Evolutionary conservation across 2,888 invertebrate genomes (phyloP), one percentile per base, ranked within the genome.

Genomic region (Cordilura impudica): DNA sequence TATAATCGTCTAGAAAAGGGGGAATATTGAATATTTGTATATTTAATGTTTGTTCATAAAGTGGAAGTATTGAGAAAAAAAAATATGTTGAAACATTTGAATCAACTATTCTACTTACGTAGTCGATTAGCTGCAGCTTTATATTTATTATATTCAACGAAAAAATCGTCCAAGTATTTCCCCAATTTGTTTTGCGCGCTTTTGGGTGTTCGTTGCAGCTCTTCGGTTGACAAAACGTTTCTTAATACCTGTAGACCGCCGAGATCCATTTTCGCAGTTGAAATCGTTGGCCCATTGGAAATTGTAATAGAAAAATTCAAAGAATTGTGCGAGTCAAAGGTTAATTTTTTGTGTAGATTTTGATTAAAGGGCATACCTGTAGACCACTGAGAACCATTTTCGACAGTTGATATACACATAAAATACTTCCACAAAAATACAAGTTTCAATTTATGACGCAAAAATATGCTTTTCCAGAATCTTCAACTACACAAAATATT

Each of bases 91-190:
- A n/a, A n/a, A n/a, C n/a, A n/a, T n/a, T n/a, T n/a, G n/a, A n/a
- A n/a, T n/a, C n/a, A n/a, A n/a, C n/a, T n/a, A n/a, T n/a, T n/a
- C n/a, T n/a, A 85, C 86, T 85, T 84, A 89, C 89, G 76, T 60
- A 86, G 83, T 18, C 88, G 83, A 86, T 84, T 94, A 79, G 93
- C 93, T 29, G 95, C 91, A 2, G 95, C 95, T 89, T 94, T 94
- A 26, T 94, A 92, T 70, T 94, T 94, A 84, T 95, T 91, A 82
- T 93, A 93, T 87, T 94, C 94, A 84, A 94, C 94, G 86, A 94
- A 93, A 87, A 93, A 93, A 72, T 92, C 91, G 56, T 91, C 91
- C 63, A 93, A 91, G 84, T 91, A 92, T 35, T 87, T 88, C 84
- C 93, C 93, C 45, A 95, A 90, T 90, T 95, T 95, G 82, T 91